phyloP scores from a whole-genome alignment of 1,140 invertebrate genomes.

The Drosophila nebulosa region DNA sequence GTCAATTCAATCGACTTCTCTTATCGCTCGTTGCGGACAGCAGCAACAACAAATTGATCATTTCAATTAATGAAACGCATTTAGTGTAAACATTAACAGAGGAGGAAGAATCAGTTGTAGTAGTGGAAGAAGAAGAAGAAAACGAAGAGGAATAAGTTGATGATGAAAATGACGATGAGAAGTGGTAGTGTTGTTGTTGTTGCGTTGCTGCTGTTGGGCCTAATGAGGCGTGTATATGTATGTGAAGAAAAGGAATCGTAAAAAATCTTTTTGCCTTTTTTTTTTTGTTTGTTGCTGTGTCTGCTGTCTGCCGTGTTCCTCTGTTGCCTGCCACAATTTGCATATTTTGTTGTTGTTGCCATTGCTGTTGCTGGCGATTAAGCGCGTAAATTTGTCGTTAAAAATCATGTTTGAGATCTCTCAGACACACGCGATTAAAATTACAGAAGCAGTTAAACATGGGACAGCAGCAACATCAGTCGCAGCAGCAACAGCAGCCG shows the following conservation, averaged over 20 bases:
- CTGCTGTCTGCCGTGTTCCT: not conserved
- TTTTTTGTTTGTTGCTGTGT: not conserved
- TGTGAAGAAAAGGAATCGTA: constrained; percentile 41
- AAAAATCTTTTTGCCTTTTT: constrained; percentile 14
- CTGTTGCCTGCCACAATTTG: constrained; percentile 49
- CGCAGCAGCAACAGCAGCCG: not conserved
- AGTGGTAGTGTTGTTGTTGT: not conserved
- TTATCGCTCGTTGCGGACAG: constrained; percentile 39
- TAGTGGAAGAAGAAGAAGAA: not conserved
- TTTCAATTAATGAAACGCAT: constrained; percentile 78
- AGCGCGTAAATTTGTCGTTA: constrained; percentile 78
- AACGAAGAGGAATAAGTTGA: too few species aligned
- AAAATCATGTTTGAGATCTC: constrained; percentile 69
- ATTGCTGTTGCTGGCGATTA: constrained; percentile 56
- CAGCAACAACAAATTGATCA: constrained; percentile 68
- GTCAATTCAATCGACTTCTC: constrained; percentile 13
- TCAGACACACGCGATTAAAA: constrained; percentile 47
- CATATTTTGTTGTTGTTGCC: constrained; percentile 68
- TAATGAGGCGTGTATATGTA: constrained; percentile 58
- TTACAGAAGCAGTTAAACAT: constrained; percentile 4
- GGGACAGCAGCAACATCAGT: not conserved
- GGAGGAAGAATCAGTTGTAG: not conserved
- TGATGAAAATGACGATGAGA: constrained; percentile 37
- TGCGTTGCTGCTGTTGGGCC: constrained; percentile 46
- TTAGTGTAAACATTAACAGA: constrained; percentile 54